Conservation (phyloP, 1,140 invertebrate species). For the Papilio aristodemus region DNA sequence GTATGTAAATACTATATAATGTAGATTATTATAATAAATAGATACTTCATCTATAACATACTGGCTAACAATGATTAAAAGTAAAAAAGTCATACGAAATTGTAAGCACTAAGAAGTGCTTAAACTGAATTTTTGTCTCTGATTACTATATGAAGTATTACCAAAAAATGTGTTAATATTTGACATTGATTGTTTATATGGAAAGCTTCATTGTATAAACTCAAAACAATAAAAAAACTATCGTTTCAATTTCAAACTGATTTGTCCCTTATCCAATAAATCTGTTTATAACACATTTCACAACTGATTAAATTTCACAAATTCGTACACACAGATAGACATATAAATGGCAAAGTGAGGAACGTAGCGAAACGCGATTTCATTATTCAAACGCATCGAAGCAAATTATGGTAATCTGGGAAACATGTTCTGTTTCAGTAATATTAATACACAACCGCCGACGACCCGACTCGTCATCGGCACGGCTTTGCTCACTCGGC, state of each 20-base stretch:
- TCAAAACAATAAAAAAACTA: slow-evolving; percentile 11
- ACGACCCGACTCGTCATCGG: slow-evolving; percentile 40
- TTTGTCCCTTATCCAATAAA: slow-evolving; percentile 29
- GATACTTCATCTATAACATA: too few species aligned
- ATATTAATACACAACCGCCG: slow-evolving; percentile 76
- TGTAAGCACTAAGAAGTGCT: neutral
- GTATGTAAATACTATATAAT: too few species aligned
- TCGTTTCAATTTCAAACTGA: neutral
- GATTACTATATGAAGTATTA: neutral
- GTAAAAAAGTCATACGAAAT: neutral
- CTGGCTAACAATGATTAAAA: neutral
- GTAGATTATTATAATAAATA: too few species aligned
- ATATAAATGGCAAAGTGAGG: slow-evolving; percentile 50
- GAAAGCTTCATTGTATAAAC: neutral
- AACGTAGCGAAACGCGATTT: slow-evolving; percentile 67
- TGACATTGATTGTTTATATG: neutral
- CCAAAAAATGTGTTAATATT: neutral
- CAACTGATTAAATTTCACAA: slow-evolving; percentile 54
- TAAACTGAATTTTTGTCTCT: too few species aligned
- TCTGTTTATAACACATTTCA: slow-evolving; percentile 47
- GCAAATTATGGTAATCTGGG: slow-evolving; percentile 80
- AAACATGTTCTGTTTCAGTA: slow-evolving; percentile 77
- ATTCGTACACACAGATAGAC: slow-evolving; percentile 44
- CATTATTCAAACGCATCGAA: slow-evolving; percentile 80
- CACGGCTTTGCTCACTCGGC: slow-evolving; percentile 40